These are phyloP conservation scores for Amblyopsis rosae DNA, from an alignment of 2,113 vertebrate genomes.

Conservation along the genomic window DNA sequence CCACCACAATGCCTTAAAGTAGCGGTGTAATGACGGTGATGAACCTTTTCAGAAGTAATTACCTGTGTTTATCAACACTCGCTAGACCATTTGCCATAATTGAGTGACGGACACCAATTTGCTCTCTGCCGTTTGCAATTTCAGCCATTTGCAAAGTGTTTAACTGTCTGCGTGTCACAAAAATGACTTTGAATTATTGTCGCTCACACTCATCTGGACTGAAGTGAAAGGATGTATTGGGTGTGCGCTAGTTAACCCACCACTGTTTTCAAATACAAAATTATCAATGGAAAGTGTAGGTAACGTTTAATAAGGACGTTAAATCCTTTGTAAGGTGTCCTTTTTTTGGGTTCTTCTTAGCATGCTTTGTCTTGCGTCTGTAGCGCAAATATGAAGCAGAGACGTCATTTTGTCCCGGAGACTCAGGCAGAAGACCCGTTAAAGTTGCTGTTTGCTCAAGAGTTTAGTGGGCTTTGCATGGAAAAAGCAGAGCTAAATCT, in stretches of 20 bases:
- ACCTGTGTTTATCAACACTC: constrained; percentile 67
- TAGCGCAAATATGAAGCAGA: constrained; percentile 61
- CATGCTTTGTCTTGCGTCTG: constrained; percentile 64
- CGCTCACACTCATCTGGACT: neutral
- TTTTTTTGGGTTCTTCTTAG: constrained; percentile 71
- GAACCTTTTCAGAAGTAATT: constrained; percentile 72
- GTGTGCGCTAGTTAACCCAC: constrained; percentile 28
- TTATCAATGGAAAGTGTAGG: constrained; percentile 55
- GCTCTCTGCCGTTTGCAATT: constrained; percentile 40
- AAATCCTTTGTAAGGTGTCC: constrained; percentile 63
- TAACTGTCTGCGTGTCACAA: constrained; percentile 20
- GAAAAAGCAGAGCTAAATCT: constrained; percentile 48
- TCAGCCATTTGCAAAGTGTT: constrained; percentile 36
- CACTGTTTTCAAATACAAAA: constrained; percentile 11
- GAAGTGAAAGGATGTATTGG: constrained; percentile 1
- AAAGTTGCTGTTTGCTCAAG: constrained; percentile 74
- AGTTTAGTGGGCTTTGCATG: constrained; percentile 70
- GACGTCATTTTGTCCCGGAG: constrained; percentile 47
- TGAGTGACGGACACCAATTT: constrained; percentile 47
- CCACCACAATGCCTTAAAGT: constrained; percentile 57
- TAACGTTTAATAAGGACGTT: constrained; percentile 65
- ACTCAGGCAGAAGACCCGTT: constrained; percentile 35
- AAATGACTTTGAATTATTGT: constrained; percentile 1
- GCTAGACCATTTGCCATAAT: constrained; percentile 53
- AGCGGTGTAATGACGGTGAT: constrained; percentile 68